Conservation (phyloP, 2,797 vertebrate genomes). For the Melanotaenia maccullochi region DNA sequence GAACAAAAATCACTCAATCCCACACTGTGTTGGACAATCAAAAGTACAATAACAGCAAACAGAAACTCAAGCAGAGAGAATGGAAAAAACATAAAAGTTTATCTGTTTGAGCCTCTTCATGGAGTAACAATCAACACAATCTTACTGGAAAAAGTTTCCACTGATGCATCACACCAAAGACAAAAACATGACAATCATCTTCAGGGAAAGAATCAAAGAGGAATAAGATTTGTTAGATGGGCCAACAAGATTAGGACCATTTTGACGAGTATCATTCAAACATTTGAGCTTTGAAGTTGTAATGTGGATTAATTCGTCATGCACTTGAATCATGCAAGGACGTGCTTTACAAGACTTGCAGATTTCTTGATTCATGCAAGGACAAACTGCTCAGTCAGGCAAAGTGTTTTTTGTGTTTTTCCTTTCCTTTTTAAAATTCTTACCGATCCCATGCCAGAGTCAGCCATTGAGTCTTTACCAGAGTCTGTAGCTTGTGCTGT, state of each 20-base stretch:
- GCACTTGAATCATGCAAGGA: conserved; percentile 29
- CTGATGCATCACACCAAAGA: background rate
- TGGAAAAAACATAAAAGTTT: background rate
- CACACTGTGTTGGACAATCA: background rate
- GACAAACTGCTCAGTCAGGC: too few species aligned
- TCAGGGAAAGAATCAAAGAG: conserved; percentile 20
- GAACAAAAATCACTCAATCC: background rate
- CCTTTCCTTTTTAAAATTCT: conserved; percentile 33
- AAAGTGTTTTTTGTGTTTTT: too few species aligned
- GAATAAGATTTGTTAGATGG: conserved; percentile 2
- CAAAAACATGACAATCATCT: background rate
- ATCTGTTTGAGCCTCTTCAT: background rate
- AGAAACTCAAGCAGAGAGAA: conserved; percentile 5
- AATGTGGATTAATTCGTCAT: background rate
- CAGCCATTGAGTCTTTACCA: conserved; percentile 53
- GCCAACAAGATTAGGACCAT: background rate
- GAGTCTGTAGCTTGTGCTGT: conserved; percentile 30
- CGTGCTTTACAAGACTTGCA: background rate
- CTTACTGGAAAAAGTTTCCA: background rate
- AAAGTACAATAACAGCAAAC: background rate
- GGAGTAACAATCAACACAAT: background rate
- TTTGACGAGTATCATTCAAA: conserved; percentile 31
- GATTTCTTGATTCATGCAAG: conserved; percentile 37
- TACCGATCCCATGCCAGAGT: conserved; percentile 78
- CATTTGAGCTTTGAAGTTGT: background rate